Base-by-base conservation (phyloP, 2,888 invertebrate species). In the Thereva nobilitata region DNA sequence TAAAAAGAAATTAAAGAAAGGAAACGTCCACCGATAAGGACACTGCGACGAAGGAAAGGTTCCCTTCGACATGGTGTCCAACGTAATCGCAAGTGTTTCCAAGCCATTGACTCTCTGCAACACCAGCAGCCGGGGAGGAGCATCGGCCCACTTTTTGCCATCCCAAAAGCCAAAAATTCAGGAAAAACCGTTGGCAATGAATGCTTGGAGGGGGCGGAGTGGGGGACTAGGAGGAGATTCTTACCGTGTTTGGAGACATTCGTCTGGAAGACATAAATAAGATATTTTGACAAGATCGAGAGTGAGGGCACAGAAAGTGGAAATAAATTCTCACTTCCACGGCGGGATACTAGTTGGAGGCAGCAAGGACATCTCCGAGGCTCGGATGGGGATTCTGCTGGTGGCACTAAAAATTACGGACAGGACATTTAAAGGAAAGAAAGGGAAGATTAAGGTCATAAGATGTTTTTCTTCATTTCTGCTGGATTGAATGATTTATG, bases 261-360 rank as follows among this genome's bases (percentile, higher is more conserved):
- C 67, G 67, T 67, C 67, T 67, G 67, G 67, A 67, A 67, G 67
- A 67, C 64, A 67, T 67, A 67, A 67, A 67, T 67, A 67, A 67
- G 67, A 67, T 67, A 59, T 67, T 64, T 64, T 57, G 64, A 67
- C 67, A 57, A 44, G 67, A 67, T 67, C 57, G 57, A 59, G 64
- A 64, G 53, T 59, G 49, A 49, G 59, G 40, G 47, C 59, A 59
- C 47, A 49, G 59, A 59, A 37, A 38, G 49, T 47, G 47, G 49
- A 59, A 59, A 59, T 59, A 59, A 59, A 59, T 59, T 59, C 40
- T 38, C 12, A 23, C 23, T 23, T 23, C 23, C 23, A 23, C 23
- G 23, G 23, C 23, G 23, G 1, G 23, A 23, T 23, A 2, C 23
- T 23, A 23, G 23, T 23, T 23, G 23, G 23, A 23, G 23, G 23